phyloP scores from a whole-genome alignment of 53 echinoderm and acorn worm genomes.

The Hippasteria phrygiana region DNA sequence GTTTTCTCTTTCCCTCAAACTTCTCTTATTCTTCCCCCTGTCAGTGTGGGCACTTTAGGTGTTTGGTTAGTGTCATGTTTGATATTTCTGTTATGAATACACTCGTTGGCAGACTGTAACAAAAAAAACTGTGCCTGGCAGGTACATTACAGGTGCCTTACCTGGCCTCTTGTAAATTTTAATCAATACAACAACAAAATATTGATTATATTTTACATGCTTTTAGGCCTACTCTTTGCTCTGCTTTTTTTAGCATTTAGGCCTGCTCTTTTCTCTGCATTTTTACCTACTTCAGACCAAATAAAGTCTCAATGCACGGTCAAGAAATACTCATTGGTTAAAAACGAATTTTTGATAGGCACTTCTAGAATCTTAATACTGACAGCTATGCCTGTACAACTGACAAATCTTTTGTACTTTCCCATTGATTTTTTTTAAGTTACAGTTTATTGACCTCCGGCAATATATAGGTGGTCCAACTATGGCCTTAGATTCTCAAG shows the following conservation, averaged over 20 bases:
- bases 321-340: neutral
- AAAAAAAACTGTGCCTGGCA: neutral
- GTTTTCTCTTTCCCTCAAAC: neutral
- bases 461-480: neutral
- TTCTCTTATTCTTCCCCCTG: neutral
- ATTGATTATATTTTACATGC: neutral
- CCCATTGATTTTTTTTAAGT: neutral
- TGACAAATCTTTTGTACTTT: neutral
- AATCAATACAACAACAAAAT: neutral
- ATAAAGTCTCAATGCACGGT: too few species aligned
- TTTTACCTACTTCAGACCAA: too few species aligned
- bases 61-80: conserved; percentile 48
- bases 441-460: neutral
- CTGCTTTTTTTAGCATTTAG: too few species aligned
- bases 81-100: neutral
- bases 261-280: too few species aligned
- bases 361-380: neutral
- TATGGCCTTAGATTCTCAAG: neutral
- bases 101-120: neutral
- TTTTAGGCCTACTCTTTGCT: too few species aligned
- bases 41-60: conserved; percentile 24
- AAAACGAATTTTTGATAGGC: neutral
- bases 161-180: neutral
- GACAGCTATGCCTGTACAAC: neutral
- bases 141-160: neutral